Evolutionary conservation across 2,888 invertebrate species (phyloP), one percentile per base, ranked within the genome.

Genomic region (Napeogenes sylphis): DNA sequence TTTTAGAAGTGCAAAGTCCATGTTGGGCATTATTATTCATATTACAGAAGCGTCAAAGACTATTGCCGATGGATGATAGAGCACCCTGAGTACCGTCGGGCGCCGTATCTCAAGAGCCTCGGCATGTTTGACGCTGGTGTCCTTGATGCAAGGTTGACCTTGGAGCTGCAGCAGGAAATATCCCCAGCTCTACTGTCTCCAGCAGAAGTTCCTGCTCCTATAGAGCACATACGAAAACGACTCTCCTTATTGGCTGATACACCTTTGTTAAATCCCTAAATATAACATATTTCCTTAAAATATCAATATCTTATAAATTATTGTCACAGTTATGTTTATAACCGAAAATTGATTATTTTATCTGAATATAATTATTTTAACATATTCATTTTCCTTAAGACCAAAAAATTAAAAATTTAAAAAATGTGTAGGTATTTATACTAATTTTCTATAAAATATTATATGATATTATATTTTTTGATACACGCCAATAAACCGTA

Each of bases 51-150:
- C 58, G 93, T 92, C 0, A 90, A 90, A 71, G 92, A 91, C 61
- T 93, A 92, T 70, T 91, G 91, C 67, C 88, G 91, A 61, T 92
- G 92, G 88, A 87, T 92, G 81, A 87, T 90, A 45, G 85, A 91
- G 2, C 91, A 92, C 72, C 92, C 92, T 0, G 90, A 92, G 62
- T 78, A 91, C 63, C 81, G 85, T 21, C 85, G 91, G 3, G 92
- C 93, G 2, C 87, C 89, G 3, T 93, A 91, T 74, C 79, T 93
- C 46, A 82, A 74, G 59, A 90, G 91, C 56, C 77, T 86, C n/a
- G 92, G 92, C 33, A 88, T 93, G 86, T 85, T 93, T 66, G 87
- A 91, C 67, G 70, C 80, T 0, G 83, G 80, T 0, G 84, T 88
- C 1, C 69, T 91, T 35, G 77, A 89, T 8, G 81, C 87, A 0